phyloP scores from a whole-genome alignment of 2,113 vertebrate species.

The Phalacrocorax aristotelis region DNA sequence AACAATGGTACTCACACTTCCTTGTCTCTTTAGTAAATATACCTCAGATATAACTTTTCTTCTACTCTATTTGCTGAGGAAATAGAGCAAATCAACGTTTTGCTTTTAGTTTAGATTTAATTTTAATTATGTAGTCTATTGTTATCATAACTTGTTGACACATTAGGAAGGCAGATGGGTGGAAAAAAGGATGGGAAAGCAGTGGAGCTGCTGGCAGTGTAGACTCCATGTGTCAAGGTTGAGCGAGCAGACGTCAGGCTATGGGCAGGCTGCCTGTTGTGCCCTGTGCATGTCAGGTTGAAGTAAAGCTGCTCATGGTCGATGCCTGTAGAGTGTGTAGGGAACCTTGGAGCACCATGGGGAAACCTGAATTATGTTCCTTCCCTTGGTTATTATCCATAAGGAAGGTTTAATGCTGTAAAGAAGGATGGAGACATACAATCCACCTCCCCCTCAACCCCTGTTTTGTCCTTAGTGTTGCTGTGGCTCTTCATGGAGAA shows the following conservation, averaged over 20 bases:
- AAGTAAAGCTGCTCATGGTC: background rate
- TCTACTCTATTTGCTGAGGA: background rate
- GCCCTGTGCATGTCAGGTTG: rapidly evolving
- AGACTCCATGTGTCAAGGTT: background rate
- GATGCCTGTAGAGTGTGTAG: background rate
- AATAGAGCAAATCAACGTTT: background rate
- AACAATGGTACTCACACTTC: background rate
- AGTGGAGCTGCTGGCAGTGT: background rate
- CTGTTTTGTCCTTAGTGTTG: background rate
- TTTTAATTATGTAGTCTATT: background rate
- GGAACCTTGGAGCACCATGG: background rate
- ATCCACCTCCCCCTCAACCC: rapidly evolving
- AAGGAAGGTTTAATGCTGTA: background rate
- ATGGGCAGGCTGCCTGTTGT: background rate
- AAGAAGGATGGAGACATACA: background rate
- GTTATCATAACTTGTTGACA: background rate
- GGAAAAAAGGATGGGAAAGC: background rate
- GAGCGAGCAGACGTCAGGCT: background rate
- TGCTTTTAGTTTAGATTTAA: background rate
- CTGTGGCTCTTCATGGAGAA: background rate
- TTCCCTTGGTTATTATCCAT: background rate
- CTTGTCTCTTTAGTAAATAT: no score
- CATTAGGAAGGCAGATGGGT: background rate
- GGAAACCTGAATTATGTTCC: background rate
- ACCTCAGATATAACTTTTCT: background rate